A percentile compares a stretch with the other conserved stretches of the same genome.
phyloP scores from a whole-genome alignment of 2,113 vertebrate genomes.

The Typhlomys cinereus region DNA sequence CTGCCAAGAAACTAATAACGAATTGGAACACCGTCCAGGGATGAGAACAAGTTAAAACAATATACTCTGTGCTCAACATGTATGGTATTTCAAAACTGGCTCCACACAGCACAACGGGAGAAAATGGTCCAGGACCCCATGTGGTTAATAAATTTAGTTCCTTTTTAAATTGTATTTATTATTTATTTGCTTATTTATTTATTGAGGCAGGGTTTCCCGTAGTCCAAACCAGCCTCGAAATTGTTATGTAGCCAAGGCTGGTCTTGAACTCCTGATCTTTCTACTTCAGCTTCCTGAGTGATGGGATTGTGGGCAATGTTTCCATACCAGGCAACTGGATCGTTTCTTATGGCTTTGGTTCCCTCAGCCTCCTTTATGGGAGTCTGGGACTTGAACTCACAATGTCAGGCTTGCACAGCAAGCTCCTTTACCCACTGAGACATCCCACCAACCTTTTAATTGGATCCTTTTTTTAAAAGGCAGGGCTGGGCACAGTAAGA shows the following conservation, averaged over 20 bases:
- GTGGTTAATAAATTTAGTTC: neutral
- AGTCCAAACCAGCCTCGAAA: neutral
- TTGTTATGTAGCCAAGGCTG: neutral
- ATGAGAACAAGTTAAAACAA: slow-evolving; percentile 67
- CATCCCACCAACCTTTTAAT: neutral
- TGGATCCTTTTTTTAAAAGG: neutral
- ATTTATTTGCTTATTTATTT: neutral
- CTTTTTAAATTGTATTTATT: neutral
- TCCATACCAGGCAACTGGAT: neutral
- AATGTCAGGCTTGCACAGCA: too few species aligned
- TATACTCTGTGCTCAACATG: slow-evolving; percentile 18
- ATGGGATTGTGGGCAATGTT: neutral
- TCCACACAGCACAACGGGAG: neutral
- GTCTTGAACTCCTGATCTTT: neutral
- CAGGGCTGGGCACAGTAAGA: neutral
- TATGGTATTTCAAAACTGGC: slow-evolving; percentile 47
- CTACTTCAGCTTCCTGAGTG: neutral
- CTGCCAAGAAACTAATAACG: slow-evolving; percentile 52
- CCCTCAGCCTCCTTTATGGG: neutral
- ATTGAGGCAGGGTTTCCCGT: neutral
- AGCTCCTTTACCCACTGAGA: too few species aligned
- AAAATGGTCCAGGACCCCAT: neutral
- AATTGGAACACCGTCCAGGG: slow-evolving; percentile 50
- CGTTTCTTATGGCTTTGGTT: neutral
- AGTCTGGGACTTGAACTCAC: neutral